These are phyloP conservation scores for Todus mexicanus DNA, from an alignment of 2,797 vertebrate genomes.

Conservation along the genomic window DNA sequence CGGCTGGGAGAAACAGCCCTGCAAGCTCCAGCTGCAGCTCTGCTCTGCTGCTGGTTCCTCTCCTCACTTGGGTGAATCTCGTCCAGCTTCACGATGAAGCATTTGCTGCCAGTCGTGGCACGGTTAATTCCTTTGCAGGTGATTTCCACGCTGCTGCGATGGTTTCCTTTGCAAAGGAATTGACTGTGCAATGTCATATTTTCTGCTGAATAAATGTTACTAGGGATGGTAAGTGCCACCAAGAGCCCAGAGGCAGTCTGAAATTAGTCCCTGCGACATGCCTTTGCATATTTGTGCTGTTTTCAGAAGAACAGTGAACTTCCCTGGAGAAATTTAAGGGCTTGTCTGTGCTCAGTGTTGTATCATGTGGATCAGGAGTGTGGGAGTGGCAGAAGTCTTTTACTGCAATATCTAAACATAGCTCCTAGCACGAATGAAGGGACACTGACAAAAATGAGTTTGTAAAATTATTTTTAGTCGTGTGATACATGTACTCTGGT, in stretches of 20 bases:
- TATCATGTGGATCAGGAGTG: not conserved
- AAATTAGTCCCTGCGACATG: not conserved
- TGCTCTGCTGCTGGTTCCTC: rapidly evolving
- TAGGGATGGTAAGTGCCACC: not conserved
- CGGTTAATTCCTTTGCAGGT: not conserved
- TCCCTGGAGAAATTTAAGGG: not conserved
- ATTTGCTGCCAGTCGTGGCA: not conserved
- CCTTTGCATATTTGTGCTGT: not conserved
- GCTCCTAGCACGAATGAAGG: not conserved
- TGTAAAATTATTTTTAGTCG: not conserved
- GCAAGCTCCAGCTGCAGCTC: not conserved
- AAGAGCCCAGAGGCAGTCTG: not conserved
- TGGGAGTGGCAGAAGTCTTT: not conserved
- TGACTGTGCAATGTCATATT: not conserved
- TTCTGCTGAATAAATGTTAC: not conserved
- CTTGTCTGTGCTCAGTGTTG: not conserved
- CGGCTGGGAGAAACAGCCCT: not conserved
- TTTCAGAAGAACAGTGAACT: not conserved
- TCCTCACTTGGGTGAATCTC: not conserved
- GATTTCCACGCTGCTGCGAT: not conserved
- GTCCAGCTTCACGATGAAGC: not conserved
- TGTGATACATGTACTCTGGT: not conserved
- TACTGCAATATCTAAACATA: not conserved
- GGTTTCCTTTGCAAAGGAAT: not conserved
- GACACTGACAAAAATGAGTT: not conserved